A percentile compares a stretch with the other conserved stretches of the same genome.
phyloP scores from a whole-genome alignment of 2,888 invertebrate genomes.

The Ligdia adustata region DNA sequence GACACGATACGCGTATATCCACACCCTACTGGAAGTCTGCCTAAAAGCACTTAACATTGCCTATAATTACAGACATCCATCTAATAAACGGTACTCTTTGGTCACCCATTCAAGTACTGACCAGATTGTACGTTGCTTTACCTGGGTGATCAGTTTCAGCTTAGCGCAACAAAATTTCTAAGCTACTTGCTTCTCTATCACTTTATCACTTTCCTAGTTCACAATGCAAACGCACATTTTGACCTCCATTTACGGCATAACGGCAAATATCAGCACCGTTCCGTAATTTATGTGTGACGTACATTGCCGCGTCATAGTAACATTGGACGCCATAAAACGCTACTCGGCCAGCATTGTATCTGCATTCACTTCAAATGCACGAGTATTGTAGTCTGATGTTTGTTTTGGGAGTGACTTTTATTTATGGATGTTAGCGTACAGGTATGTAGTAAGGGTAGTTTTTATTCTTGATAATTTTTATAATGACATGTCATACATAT shows the following conservation, averaged over 20 bases:
- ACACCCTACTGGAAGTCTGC: no score
- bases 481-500: no score
- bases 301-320: constrained; percentile 55
- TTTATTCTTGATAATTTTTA: no score
- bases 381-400: constrained; percentile 9
- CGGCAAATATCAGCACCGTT: constrained; percentile 46
- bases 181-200: no score
- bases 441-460: constrained; percentile 1
- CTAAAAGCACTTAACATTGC: no score
- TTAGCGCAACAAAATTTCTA: no score
- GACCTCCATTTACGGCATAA: constrained; percentile 35
- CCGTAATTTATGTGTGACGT: constrained; percentile 60
- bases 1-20: no score
- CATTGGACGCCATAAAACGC: constrained; percentile 50
- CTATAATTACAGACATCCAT: no score
- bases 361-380: constrained; percentile 45
- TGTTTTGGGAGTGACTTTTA: constrained; percentile 19
- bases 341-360: constrained; percentile 45
- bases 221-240: constrained; percentile 4
- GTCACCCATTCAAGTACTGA: no score
- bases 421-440: constrained; percentile 7
- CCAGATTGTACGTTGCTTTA: no score
- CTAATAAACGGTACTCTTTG: no score
- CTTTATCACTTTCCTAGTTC: background rate
- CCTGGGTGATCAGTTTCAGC: no score